A percentile compares a stretch with the other conserved stretches of the same genome.
Conservation (phyloP, 2,797 vertebrate species). For the Phaenicophaeus curvirostris region DNA sequence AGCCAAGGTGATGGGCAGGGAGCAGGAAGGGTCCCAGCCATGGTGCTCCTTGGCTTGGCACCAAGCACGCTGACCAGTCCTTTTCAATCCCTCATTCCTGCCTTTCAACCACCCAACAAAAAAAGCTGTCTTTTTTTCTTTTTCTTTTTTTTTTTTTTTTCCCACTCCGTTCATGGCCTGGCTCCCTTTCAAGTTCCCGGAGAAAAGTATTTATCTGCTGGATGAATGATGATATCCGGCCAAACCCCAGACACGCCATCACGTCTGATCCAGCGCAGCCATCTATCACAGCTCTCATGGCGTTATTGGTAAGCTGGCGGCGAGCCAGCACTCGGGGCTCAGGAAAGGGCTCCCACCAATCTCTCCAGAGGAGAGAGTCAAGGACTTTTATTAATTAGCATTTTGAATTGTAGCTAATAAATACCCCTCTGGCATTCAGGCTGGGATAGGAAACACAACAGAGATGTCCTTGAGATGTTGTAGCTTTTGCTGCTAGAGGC, state of each 20-base stretch:
- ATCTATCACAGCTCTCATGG: constrained; percentile 25
- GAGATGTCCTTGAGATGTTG: constrained; percentile 17
- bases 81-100: not conserved
- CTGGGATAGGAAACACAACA: not conserved
- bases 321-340: not conserved
- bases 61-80: not conserved
- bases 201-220: constrained; percentile 52
- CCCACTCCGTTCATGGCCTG: not conserved
- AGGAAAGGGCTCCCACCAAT: constrained; percentile 26
- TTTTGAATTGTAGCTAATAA: constrained; percentile 58
- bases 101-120: not conserved
- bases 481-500: not conserved
- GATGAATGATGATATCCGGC: constrained; percentile 52
- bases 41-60: not conserved
- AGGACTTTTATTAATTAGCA: constrained; percentile 65
- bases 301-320: not conserved
- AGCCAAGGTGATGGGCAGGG: not conserved
- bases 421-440: constrained; percentile 18
- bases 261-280: constrained; percentile 12
- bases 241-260: constrained; percentile 40
- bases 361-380: constrained; percentile 58
- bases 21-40: not conserved
- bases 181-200: constrained; percentile 24
- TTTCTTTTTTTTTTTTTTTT: too few relatives aligned
- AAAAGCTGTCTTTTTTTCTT: not conserved